A percentile compares a stretch with the other conserved stretches of the same genome.
phyloP scores from a whole-genome alignment of 1,140 invertebrate species.

The Phymastichus coffea region DNA sequence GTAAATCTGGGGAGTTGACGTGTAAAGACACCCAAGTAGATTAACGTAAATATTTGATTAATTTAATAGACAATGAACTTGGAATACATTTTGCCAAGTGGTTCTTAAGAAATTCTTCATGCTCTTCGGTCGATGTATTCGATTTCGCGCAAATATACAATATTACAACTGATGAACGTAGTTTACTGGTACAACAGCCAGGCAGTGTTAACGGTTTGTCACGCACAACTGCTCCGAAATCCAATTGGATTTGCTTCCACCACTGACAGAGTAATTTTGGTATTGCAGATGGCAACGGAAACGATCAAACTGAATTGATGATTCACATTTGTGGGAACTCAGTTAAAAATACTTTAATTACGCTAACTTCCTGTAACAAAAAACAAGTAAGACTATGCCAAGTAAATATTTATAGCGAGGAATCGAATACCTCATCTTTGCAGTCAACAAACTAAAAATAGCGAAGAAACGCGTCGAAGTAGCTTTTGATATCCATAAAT shows the following conservation, averaged over 20 bases:
- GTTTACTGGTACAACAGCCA: background rate
- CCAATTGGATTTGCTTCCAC: background rate
- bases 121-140: conserved; percentile 27
- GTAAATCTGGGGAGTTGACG: conserved; percentile 3
- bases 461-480: no score
- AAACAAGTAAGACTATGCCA: conserved; percentile 29
- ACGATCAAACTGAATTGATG: conserved; percentile 28
- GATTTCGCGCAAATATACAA: conserved; percentile 30
- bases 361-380: conserved; percentile 27
- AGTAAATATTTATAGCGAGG: conserved; percentile 8
- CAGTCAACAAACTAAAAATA: no score
- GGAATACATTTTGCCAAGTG: conserved; percentile 33
- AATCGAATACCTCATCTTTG: no score
- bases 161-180: conserved; percentile 14
- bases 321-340: conserved; percentile 2
- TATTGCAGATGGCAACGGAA: conserved; percentile 9
- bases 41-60: background rate
- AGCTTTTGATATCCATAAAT: no score
- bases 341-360: conserved; percentile 27
- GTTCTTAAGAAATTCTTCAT: conserved; percentile 32
- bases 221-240: background rate
- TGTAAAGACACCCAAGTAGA: background rate
- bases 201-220: background rate
- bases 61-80: conserved; percentile 31
- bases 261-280: conserved; percentile 15